A percentile compares a stretch with the other conserved stretches of the same genome.
Evolutionary conservation across 1,140 invertebrate species (phyloP).

Genomic region (Cyphomyrmex costatus): DNA sequence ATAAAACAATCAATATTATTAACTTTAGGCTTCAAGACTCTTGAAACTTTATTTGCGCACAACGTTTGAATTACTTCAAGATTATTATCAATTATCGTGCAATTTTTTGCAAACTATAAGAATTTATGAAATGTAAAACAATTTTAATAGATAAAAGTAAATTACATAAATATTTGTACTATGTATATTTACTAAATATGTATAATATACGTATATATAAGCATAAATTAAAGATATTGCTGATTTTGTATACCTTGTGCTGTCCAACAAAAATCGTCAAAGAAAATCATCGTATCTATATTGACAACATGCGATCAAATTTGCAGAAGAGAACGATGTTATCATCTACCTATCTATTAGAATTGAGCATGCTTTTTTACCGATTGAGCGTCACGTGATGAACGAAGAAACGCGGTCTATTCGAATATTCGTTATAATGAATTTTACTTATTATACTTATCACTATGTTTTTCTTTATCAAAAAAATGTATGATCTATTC

Average conservation of each 20-base stretch:
- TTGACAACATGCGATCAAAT: background rate
- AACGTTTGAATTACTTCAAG: background rate
- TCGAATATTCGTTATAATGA: background rate
- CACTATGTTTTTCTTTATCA: background rate
- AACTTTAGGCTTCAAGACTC: background rate
- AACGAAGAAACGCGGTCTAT: background rate
- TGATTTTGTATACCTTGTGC: background rate
- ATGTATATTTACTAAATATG: no score
- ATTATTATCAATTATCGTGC: background rate
- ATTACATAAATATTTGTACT: background rate
- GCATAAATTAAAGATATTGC: background rate
- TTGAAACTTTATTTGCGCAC: background rate
- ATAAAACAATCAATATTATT: background rate
- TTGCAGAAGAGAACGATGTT: slow-evolving; percentile 5
- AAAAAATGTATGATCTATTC: background rate
- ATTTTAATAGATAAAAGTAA: background rate
- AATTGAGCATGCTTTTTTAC: background rate
- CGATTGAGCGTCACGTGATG: background rate
- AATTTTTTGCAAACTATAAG: background rate
- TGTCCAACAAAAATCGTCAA: background rate
- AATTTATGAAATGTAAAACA: background rate
- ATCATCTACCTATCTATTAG: background rate
- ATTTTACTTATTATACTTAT: background rate
- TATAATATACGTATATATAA: background rate
- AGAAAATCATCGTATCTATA: background rate